Conservation (phyloP, 1,140 invertebrate genomes). For the Asobara japonica region DNA sequence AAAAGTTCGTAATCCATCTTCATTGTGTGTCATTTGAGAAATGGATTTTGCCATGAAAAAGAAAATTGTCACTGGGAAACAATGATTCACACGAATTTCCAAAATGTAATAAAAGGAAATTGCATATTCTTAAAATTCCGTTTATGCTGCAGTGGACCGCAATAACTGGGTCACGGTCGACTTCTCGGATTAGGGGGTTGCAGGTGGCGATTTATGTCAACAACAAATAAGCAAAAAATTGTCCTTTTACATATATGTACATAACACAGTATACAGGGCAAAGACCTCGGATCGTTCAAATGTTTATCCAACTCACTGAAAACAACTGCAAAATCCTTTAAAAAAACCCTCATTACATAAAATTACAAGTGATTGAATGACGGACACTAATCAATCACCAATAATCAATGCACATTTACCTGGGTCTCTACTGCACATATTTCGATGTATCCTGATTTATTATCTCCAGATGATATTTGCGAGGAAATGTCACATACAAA, state of each 20-base stretch:
- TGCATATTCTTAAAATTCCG: not conserved
- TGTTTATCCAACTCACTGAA: not conserved
- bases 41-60: no score
- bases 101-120: no score
- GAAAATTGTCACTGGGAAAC: no score
- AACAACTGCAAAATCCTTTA: constrained; percentile 9
- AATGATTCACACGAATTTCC: no score
- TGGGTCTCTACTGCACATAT: constrained; percentile 49
- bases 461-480: constrained; percentile 32
- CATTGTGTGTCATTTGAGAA: no score
- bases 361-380: no score
- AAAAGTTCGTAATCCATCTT: no score
- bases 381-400: not conserved
- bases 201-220: not conserved
- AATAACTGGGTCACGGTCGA: constrained; percentile 5
- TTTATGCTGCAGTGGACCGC: not conserved
- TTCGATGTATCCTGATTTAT: constrained; percentile 40
- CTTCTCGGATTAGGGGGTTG: constrained; percentile 18
- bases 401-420: constrained; percentile 40
- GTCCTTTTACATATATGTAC: not conserved
- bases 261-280: not conserved
- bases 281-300: not conserved
- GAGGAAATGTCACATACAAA: constrained; percentile 40
- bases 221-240: not conserved
- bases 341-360: not conserved